phyloP scores from a whole-genome alignment of 2,888 invertebrate genomes.

The Hydrotaea cyrtoneurina region DNA sequence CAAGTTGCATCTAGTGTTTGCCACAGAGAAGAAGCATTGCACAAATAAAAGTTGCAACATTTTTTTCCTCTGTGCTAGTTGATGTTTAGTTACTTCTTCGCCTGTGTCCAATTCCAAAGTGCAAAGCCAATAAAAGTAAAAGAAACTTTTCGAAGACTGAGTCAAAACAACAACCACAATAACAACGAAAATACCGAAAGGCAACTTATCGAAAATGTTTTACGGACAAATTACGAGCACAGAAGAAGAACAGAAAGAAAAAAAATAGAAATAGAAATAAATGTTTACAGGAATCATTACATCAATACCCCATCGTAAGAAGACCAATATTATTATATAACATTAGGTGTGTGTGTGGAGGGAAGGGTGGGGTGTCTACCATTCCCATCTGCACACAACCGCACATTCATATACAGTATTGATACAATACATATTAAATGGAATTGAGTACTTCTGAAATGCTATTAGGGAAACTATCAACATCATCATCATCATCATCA shows the following conservation, averaged over 20 bases:
- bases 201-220: conserved; percentile 16
- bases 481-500: neutral
- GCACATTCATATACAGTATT: neutral
- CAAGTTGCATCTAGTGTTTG: neutral
- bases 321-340: neutral
- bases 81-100: conserved; percentile 39
- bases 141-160: conserved; percentile 17
- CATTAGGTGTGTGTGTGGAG: too few species aligned
- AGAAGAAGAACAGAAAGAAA: neutral
- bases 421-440: neutral
- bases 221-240: neutral
- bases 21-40: neutral
- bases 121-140: conserved; percentile 47
- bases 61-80: conserved; percentile 19
- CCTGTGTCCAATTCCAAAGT: conserved; percentile 38
- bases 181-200: neutral
- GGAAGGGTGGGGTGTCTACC: too few species aligned
- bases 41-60: conserved; percentile 23
- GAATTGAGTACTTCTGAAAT: neutral
- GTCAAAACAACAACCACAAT: neutral
- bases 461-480: neutral
- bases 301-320: neutral
- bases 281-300: conserved; percentile 18
- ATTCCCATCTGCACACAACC: neutral
- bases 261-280: neutral